phyloP scores from a whole-genome alignment of 2,113 vertebrate genomes.

The Ailuropoda melanoleuca region DNA sequence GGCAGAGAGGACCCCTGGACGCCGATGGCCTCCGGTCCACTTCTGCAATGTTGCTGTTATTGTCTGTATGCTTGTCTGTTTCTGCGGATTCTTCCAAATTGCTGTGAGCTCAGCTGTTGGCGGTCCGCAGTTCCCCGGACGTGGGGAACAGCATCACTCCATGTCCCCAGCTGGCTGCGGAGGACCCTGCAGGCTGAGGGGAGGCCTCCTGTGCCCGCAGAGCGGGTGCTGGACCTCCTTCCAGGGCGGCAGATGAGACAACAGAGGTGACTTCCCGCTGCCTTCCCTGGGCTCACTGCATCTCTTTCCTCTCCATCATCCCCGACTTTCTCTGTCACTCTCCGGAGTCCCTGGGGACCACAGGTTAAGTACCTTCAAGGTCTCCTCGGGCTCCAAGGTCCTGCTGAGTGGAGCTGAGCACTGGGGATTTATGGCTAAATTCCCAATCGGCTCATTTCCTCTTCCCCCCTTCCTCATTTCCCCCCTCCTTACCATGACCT shows the following conservation, averaged over 20 bases:
- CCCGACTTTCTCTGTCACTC: background rate
- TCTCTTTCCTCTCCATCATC: background rate
- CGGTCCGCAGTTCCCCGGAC: background rate
- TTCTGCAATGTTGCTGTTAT: background rate
- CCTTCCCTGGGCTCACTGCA: background rate
- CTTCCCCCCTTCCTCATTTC: background rate
- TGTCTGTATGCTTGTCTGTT: background rate
- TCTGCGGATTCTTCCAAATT: background rate
- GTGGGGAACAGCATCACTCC: background rate
- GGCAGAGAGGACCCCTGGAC: background rate
- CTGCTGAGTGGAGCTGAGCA: background rate
- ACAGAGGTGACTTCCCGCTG: background rate
- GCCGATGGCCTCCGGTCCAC: background rate
- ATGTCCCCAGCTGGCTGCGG: accelerated
- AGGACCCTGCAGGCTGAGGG: background rate
- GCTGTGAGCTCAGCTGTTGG: background rate
- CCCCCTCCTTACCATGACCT: background rate
- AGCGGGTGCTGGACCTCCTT: accelerated
- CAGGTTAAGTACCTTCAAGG: background rate
- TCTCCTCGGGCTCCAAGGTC: background rate
- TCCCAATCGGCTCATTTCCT: background rate
- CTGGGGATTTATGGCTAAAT: background rate
- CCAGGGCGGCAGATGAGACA: background rate
- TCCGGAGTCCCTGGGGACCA: background rate
- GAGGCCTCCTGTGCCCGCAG: accelerated